phyloP scores from a whole-genome alignment of 2,888 invertebrate species.

The Drosophila koepferae region DNA sequence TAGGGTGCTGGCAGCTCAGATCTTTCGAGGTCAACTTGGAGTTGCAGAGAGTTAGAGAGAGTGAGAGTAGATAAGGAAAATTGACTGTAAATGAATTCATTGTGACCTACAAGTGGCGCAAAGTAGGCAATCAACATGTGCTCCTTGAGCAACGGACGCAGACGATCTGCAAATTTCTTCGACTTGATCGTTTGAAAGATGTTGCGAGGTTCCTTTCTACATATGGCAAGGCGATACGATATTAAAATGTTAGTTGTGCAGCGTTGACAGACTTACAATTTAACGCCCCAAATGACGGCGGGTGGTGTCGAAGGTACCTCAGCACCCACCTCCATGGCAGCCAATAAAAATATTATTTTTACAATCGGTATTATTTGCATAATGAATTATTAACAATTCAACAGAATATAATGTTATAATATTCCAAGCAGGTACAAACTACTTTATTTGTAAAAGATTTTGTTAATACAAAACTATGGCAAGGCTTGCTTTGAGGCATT shows the following conservation, averaged over 20 bases:
- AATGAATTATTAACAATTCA: not conserved
- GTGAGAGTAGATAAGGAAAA: not conserved
- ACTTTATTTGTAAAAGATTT: not conserved
- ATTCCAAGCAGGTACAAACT: not conserved
- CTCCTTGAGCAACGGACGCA: conserved; percentile 24
- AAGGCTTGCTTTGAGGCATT: not conserved
- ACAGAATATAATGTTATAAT: not conserved
- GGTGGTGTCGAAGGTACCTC: conserved; percentile 45
- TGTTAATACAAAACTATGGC: not conserved
- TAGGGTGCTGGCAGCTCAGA: conserved; percentile 40
- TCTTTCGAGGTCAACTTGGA: conserved; percentile 54
- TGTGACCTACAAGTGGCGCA: conserved; percentile 41
- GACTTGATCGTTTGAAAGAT: conserved; percentile 40
- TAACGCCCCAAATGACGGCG: conserved; percentile 52
- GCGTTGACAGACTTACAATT: conserved; percentile 20
- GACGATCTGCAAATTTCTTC: conserved; percentile 22
- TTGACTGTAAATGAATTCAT: not conserved
- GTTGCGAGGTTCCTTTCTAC: conserved; percentile 7
- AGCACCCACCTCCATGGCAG: not conserved
- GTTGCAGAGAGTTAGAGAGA: not conserved
- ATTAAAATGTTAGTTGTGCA: too few species aligned
- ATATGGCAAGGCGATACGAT: not conserved
- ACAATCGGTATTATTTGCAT: conserved; percentile 15
- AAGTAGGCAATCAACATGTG: conserved; percentile 54
- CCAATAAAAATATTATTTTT: not conserved